Evolutionary conservation across 2,113 vertebrate genomes (phyloP).

Genomic region (Cardinalis cardinalis): DNA sequence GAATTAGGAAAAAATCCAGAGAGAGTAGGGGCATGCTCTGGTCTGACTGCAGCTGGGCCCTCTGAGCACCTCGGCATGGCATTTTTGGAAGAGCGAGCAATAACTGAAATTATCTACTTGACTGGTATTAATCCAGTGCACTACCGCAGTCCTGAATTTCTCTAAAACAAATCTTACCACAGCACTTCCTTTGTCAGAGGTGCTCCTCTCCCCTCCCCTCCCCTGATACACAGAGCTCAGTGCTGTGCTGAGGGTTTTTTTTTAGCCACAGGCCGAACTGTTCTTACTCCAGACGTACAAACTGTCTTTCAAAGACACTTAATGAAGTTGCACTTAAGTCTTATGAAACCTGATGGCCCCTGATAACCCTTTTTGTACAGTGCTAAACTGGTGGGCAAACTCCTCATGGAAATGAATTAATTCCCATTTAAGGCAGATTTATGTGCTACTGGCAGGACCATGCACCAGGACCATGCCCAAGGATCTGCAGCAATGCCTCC

Average conservation of each 20-base stretch:
- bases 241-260: not conserved
- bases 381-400: not conserved
- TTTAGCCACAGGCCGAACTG: not conserved
- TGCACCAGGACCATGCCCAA: rapidly evolving
- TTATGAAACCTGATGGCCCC: not conserved
- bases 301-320: not conserved
- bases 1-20: not conserved
- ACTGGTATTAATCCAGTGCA: not conserved
- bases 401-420: not conserved
- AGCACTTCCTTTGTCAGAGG: not conserved
- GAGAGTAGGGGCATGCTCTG: not conserved
- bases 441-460: not conserved
- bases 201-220: not conserved
- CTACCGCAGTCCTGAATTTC: not conserved
- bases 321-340: not conserved
- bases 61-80: not conserved
- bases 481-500: rapidly evolving
- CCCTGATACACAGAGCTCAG: not conserved
- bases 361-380: not conserved
- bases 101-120: not conserved
- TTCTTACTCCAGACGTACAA: not conserved
- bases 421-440: not conserved
- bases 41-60: not conserved
- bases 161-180: not conserved
- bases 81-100: not conserved